Base-by-base conservation (phyloP, 1,140 invertebrate species). In the Eciton burchellii region DNA sequence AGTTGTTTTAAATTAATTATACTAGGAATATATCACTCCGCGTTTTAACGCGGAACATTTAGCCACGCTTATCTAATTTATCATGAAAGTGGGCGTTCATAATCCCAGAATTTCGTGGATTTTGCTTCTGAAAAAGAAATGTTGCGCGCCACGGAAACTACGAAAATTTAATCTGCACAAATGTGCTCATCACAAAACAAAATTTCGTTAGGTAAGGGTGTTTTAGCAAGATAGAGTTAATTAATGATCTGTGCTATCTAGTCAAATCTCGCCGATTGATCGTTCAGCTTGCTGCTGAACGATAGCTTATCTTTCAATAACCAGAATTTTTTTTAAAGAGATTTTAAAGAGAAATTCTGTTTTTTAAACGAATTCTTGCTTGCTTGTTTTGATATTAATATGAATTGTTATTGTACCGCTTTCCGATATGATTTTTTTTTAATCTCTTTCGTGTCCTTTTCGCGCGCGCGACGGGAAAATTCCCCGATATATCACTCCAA, bases 201-300 rank as follows among this genome's bases (percentile, higher is more conserved):
- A 52, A 9, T 70, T 29, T 19, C 9, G 8, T 70, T 70, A 52
- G 26, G 29, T 35, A 29, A 45, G 26, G 29, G 49, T 14, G 49
- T 19, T 24, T 49, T 16, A 52, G n/a, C 35, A 35, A 35, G 29
- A 29, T 49, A 68, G 3, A 29, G 5, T 47, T 12, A 35, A 65
- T 45, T 12, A 35, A 65, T 45, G 21, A 24, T 5, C 6, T 66
- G n/a, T 65, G 21, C 14, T 4, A 68, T 47, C 47, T 35, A 26
- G 11, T 14, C 4, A 49, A n/a, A 66, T 66, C 47, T n/a, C 47
- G 49, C 52, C 66, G 66, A 70, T 70, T 11, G 16, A 19, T 29
- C 52, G 24, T 8, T n/a, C 26, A n/a, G n/a, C 35, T 35, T 35
- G 6, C 6, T 35, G 35, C 6, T 35, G 2, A 35, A 35, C 6